A percentile compares a stretch with the other conserved stretches of the same genome.
Evolutionary conservation across 2,888 invertebrate genomes (phyloP).

Genomic region (Andrena minutula): DNA sequence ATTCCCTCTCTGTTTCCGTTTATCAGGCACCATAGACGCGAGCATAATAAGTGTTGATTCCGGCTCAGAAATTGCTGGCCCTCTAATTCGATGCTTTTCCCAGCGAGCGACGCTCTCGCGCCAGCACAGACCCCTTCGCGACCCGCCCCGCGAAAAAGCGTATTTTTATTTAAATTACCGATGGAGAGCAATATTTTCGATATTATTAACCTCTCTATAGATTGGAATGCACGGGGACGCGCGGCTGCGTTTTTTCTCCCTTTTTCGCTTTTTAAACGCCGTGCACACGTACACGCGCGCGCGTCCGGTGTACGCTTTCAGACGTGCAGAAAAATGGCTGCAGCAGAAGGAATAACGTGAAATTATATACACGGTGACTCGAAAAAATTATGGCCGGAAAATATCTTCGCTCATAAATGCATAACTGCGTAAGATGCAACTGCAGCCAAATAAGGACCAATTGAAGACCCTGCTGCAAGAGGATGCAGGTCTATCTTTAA

Average conservation of each 20-base stretch:
- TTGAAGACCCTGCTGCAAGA: too few species aligned
- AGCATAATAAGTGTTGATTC: constrained; percentile 60
- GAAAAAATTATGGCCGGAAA: too few species aligned
- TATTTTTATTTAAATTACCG: constrained; percentile 63
- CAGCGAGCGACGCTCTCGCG: constrained; percentile 10
- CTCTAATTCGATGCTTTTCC: constrained; percentile 32
- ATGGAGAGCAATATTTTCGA: constrained; percentile 62
- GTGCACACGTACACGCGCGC: not conserved
- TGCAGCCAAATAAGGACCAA: too few species aligned
- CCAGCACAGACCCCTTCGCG: not conserved
- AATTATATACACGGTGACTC: not conserved
- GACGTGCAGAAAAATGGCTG: constrained; percentile 1
- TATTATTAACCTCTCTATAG: constrained; percentile 57
- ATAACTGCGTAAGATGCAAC: too few species aligned
- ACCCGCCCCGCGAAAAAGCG: constrained; percentile 30
- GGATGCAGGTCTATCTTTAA: too few species aligned
- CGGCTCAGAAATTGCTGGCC: constrained; percentile 47
- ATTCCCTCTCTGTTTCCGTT: constrained; percentile 16
- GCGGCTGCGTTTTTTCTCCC: not conserved
- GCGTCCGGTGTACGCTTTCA: constrained; percentile 15
- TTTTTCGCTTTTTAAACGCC: constrained; percentile 21
- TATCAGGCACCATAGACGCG: constrained; percentile 33
- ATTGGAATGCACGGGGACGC: constrained; percentile 50
- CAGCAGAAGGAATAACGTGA: not conserved
- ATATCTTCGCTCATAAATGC: too few species aligned